Evolutionary conservation across 2,113 vertebrate genomes (phyloP).

Genomic region (Potamarius usumacintae): DNA sequence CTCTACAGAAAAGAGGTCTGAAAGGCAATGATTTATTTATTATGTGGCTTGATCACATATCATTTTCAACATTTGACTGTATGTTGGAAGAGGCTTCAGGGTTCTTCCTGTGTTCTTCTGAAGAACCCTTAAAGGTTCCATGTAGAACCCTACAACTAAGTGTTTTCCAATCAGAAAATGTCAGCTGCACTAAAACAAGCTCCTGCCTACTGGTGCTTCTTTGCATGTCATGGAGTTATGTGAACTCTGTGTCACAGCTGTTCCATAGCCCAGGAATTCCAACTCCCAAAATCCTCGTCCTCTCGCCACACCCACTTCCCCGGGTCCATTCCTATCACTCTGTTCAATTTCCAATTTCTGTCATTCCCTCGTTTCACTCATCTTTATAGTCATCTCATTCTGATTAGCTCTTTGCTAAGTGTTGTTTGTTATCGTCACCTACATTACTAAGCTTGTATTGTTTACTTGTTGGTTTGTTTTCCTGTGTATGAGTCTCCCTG

Average conservation of each 20-base stretch:
- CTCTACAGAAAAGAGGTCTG: conserved; percentile 20
- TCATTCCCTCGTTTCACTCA: not conserved
- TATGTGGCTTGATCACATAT: not conserved
- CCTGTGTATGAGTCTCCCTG: not conserved
- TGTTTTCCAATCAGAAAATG: not conserved
- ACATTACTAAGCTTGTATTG: not conserved
- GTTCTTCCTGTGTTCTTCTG: not conserved
- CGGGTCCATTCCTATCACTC: not conserved
- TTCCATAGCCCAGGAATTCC: not conserved
- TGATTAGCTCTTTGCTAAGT: not conserved
- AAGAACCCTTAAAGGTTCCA: not conserved
- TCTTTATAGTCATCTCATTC: not conserved
- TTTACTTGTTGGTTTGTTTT: not conserved
- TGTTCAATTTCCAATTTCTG: not conserved
- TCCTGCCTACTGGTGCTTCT: not conserved
- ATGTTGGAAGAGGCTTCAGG: not conserved
- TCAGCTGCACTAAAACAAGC: not conserved
- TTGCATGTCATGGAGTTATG: not conserved
- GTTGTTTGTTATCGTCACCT: not conserved
- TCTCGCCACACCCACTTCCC: not conserved
- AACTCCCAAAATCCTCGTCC: not conserved
- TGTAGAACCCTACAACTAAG: not conserved
- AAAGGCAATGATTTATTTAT: conserved; percentile 18
- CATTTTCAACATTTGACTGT: not conserved
- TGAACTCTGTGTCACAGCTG: conserved; percentile 1